Percentiles rank a stretch among this genome's conserved stretches.
These are phyloP conservation scores for Genyomyrus donnyi DNA, from an alignment of 2,113 vertebrate genomes.

Conservation along the genomic window DNA sequence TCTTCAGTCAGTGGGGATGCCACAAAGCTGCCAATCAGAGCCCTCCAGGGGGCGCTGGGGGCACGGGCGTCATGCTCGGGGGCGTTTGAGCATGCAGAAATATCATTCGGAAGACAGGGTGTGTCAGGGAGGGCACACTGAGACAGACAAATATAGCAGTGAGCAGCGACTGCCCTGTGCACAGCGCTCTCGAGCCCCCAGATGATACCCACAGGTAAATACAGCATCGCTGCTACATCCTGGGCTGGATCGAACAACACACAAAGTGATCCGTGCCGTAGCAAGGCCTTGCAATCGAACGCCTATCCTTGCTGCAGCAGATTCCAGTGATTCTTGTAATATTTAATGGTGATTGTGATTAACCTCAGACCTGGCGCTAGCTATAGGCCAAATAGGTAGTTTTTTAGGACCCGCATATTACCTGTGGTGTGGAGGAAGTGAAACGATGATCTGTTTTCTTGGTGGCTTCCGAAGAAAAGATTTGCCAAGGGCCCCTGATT, in stretches of 20 bases:
- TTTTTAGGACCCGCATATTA: not conserved
- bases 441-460: not conserved
- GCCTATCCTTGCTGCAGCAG: not conserved
- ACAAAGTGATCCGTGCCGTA: not conserved
- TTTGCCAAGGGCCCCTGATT: not conserved
- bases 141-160: not conserved
- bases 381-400: not conserved
- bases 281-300: not conserved
- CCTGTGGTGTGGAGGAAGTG: not conserved
- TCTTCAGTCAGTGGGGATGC: not conserved
- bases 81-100: slow-evolving; percentile 29
- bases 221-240: not conserved
- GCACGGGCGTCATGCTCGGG: slow-evolving; percentile 4
- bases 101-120: slow-evolving; percentile 24
- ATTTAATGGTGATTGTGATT: slow-evolving; percentile 28
- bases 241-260: not conserved
- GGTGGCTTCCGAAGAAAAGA: not conserved
- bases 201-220: slow-evolving; percentile 22
- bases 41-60: not conserved
- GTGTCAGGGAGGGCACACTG: not conserved
- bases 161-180: not conserved
- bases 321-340: not conserved
- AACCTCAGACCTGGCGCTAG: not conserved
- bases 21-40: slow-evolving; percentile 18
- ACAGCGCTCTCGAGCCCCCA: not conserved